phyloP scores from a whole-genome alignment of 1,140 invertebrate genomes.

The Pteromalus puparum region DNA sequence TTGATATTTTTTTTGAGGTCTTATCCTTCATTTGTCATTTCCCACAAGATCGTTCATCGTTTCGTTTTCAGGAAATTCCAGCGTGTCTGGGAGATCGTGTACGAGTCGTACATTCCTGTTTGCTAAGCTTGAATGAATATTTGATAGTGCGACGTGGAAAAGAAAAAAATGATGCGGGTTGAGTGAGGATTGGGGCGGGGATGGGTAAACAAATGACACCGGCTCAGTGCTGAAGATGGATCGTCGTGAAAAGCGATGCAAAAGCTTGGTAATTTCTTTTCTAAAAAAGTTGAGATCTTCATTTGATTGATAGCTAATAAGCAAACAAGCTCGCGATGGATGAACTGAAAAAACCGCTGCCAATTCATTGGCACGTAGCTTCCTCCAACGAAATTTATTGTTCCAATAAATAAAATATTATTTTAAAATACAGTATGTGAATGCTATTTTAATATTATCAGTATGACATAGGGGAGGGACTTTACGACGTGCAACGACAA shows the following conservation, averaged over 20 bases:
- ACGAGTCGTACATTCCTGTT: not conserved
- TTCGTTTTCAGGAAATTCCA: not conserved
- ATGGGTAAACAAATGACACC: not conserved
- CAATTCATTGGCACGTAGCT: no score
- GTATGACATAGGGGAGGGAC: no score
- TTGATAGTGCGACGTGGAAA: not conserved
- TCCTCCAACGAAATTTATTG: no score
- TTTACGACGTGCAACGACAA: no score
- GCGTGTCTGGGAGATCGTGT: not conserved
- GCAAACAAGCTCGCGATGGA: not conserved
- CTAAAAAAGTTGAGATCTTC: not conserved
- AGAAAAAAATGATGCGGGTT: not conserved
- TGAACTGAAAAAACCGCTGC: no score
- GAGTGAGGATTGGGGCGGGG: not conserved
- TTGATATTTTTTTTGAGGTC: no score
- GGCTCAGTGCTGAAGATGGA: slow-evolving; percentile 18
- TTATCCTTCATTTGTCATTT: not conserved
- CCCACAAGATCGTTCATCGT: not conserved
- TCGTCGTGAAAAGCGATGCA: not conserved
- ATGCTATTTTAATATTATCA: no score
- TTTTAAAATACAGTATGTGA: no score
- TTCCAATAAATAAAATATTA: no score
- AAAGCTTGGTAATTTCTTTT: not conserved
- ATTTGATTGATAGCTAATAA: not conserved
- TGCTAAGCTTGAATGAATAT: not conserved